Base-by-base conservation (phyloP, 2,113 vertebrate genomes). In the Poeciliopsis turrubarensis region DNA sequence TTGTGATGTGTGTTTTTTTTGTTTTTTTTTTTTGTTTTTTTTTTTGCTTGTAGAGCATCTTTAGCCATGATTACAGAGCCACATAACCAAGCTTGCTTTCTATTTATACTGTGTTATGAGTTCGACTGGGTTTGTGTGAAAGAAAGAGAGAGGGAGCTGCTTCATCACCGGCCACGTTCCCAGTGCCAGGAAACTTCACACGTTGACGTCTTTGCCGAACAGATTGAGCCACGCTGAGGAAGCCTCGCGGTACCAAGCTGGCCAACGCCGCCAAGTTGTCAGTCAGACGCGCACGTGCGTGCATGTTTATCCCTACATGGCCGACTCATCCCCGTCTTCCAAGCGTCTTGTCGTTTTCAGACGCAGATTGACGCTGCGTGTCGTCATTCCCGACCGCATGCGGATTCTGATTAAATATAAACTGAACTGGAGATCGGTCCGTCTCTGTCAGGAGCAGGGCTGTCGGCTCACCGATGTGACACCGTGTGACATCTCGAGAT, bases 111-210 rank as follows among this genome's bases (percentile, higher is more conserved):
- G 29, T 57, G 25, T 34, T 60, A 26, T 39, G 30, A 27, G 31
- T 61, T 29, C 13, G 69, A n/a, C 11, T 4, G 13, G 8, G 51
- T 69, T 31, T 69, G 10, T 72, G 60, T 2, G 29, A 29, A 1
- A 29, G 29, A 15, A 14, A 41, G 39, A 26, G 25, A 14, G 25
- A 14, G 26, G 0, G 68, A 76, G 62, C 39, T n/a, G 57, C 51
- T 47, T 57, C 37, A 2, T 68, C 0, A 10, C 65, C 14, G 31
- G 15, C 64, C 25, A 0, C 3, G 17, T 64, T 60, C 32, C 30
- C 11, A 4, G 2, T 77, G 84, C 83, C 81, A 89, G 86, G 80
- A 87, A 91, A 86, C 82, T 89, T 90, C 80, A 77, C 87, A 86
- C 78, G 26, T 2, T 91, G 91, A 92, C 89, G 89, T 90, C 82